Evolutionary conservation across 92 coral and sea anemone genomes (phyloP), one percentile per base, ranked within the genome.

Genomic region (Galaxea fascicularis): DNA sequence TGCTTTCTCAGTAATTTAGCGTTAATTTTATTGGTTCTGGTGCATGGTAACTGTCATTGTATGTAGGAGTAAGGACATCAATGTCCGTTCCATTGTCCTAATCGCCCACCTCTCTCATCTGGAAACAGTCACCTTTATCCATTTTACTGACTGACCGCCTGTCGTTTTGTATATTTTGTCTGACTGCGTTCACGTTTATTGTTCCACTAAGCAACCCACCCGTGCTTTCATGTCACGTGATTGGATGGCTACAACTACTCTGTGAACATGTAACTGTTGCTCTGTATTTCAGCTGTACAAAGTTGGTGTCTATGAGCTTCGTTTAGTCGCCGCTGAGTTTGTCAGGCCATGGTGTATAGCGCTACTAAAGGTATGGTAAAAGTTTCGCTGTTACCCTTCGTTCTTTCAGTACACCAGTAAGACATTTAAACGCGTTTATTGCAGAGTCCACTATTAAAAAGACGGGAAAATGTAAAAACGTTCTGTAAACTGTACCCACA

Each of bases 271-370:
- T 35, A 35, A 35, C 41, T 12, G 49, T 16, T 20, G 65, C 24
- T 24, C 17, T 26, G 6, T 24, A 1, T 51, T 73, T 82, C 44
- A 82, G 86, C 67, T 82, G 67, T 82, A 71, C 47, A 57, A 14
- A 73, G 86, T 82, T 44, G 86, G 86, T 72, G 7, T 70, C 17
- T 71, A 0, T 71, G 51, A 27, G 49, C 22, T 11, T 39, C 29
- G 86, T 51, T 46, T 82, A 10, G 86, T 82, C 16, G 44, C 78
- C 25, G 57, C 77, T 18, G 27, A 45, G 28, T 82, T 71, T 63
- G 72, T 82, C 0, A 82, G 71, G 63, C 86, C 86, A 57, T 82
- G 86, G 86, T 71, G 78, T 82, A 63, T 82, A 26, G 56, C 86
- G 17, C 18, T 82, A 21, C 86, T 82, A 53, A 82, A 82, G 86